phyloP scores from a whole-genome alignment of 2,797 vertebrate genomes.

The Oryzias dopingdopingensis region DNA sequence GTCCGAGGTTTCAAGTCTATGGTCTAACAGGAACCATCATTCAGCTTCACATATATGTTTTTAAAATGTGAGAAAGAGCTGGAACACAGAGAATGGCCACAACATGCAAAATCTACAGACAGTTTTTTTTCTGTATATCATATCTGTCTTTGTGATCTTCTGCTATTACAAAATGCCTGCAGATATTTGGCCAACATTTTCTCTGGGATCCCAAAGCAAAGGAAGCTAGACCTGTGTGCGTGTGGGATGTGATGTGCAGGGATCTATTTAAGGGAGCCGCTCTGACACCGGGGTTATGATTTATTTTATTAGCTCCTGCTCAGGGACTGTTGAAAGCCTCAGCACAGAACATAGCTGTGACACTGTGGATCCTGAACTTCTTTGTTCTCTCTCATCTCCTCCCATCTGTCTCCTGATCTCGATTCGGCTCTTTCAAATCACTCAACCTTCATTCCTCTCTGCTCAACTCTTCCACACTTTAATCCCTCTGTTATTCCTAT shows the following conservation, averaged over 20 bases:
- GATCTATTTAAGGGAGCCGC: constrained; percentile 46
- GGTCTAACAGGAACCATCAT: no score
- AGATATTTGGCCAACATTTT: constrained; percentile 23
- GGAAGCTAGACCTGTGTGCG: constrained; percentile 1
- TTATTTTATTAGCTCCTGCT: constrained; percentile 53
- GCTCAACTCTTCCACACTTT: constrained; percentile 27
- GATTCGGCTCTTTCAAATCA: constrained; percentile 34
- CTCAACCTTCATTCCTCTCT: constrained; percentile 18
- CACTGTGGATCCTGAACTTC: constrained; percentile 39
- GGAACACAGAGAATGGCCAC: no score
- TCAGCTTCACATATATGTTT: no score
- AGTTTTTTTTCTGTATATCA: constrained; percentile 15
- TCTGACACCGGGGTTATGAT: constrained; percentile 50
- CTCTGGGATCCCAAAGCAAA: constrained; percentile 20
- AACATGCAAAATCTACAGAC: not conserved
- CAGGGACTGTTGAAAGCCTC: constrained; percentile 32
- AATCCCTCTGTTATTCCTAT: constrained; percentile 55
- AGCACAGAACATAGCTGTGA: constrained; percentile 52
- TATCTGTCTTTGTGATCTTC: constrained; percentile 27
- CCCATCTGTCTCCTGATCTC: constrained; percentile 40
- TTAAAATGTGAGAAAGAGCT: no score
- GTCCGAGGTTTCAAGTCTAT: no score
- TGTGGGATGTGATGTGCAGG: constrained; percentile 14
- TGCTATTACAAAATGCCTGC: constrained; percentile 8
- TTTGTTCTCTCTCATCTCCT: constrained; percentile 38